Evolutionary conservation across 2,888 invertebrate genomes (phyloP).

Genomic region (Thelaira solivaga): DNA sequence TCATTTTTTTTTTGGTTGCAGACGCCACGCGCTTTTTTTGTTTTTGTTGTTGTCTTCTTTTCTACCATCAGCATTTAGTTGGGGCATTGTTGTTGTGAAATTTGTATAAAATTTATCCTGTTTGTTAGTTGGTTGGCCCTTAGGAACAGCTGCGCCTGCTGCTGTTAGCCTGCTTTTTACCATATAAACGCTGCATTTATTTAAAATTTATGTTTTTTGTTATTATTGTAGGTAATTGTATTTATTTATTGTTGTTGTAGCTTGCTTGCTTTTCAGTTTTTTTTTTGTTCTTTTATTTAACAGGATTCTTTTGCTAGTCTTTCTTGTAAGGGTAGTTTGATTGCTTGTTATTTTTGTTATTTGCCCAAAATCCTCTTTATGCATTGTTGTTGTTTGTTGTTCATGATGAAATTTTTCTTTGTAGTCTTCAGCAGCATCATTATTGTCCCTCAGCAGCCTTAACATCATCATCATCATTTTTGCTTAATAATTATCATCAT

Average conservation of each 20-base stretch:
- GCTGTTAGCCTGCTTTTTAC: constrained; percentile 38
- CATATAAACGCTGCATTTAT: constrained; percentile 32
- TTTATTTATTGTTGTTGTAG: neutral
- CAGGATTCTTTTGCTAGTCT: constrained; percentile 28
- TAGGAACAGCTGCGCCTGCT: constrained; percentile 48
- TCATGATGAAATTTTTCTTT: constrained; percentile 45
- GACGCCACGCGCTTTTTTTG: constrained; percentile 48
- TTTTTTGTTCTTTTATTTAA: constrained; percentile 36
- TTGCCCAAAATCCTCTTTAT: constrained; percentile 47
- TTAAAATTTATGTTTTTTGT: constrained; percentile 15
- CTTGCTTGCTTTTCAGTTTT: no score
- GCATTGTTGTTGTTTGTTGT: constrained; percentile 21
- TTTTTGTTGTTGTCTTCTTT: no score
- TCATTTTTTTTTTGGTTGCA: constrained; percentile 24
- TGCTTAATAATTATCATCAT: neutral
- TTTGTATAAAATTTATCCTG: constrained; percentile 40
- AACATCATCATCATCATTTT: constrained; percentile 13
- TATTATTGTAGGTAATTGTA: neutral
- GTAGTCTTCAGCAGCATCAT: constrained; percentile 40
- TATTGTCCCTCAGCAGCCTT: constrained; percentile 25
- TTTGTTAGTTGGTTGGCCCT: constrained; percentile 55
- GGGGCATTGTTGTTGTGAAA: constrained; percentile 2
- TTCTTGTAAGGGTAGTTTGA: constrained; percentile 46
- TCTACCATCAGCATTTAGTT: constrained; percentile 41
- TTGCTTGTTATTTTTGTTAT: constrained; percentile 32